A percentile compares a stretch with the other conserved stretches of the same genome.
phyloP scores from a whole-genome alignment of 1,140 invertebrate genomes.

The Trinorchestia longiramus region DNA sequence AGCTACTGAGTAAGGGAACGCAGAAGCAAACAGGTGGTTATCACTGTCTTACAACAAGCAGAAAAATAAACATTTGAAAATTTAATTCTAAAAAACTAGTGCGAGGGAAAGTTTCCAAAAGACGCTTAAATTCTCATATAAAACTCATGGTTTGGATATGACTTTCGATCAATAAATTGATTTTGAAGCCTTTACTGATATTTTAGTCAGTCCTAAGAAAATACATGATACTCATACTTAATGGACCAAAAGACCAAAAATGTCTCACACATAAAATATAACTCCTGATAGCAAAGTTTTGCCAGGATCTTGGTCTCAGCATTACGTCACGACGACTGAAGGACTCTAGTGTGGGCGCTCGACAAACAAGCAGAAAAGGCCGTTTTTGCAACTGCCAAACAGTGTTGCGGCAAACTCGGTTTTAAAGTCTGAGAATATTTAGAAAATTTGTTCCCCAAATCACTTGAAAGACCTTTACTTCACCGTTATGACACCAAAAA shows the following conservation, averaged over 20 bases:
- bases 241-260: not conserved
- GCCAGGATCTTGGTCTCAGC: not conserved
- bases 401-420: not conserved
- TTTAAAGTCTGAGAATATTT: not conserved
- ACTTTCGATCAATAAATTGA: not conserved
- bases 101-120: not conserved
- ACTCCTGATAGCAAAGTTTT: not conserved
- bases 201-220: not conserved
- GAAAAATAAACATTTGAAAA: not conserved
- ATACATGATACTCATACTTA: not conserved
- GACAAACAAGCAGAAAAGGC: not conserved
- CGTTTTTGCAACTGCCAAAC: not conserved
- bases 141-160: not conserved
- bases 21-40: not conserved
- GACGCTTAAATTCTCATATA: not conserved
- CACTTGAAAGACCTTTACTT: not conserved
- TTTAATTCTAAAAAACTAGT: not conserved
- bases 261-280: not conserved
- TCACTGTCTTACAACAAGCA: not conserved
- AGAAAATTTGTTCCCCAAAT: not conserved
- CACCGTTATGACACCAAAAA: not conserved
- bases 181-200: not conserved
- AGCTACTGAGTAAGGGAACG: not conserved
- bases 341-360: not conserved
- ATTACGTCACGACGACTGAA: not conserved